A percentile compares a stretch with the other conserved stretches of the same genome.
Conservation (phyloP, 2,888 invertebrate species). For the Coenonympha glycerion region DNA sequence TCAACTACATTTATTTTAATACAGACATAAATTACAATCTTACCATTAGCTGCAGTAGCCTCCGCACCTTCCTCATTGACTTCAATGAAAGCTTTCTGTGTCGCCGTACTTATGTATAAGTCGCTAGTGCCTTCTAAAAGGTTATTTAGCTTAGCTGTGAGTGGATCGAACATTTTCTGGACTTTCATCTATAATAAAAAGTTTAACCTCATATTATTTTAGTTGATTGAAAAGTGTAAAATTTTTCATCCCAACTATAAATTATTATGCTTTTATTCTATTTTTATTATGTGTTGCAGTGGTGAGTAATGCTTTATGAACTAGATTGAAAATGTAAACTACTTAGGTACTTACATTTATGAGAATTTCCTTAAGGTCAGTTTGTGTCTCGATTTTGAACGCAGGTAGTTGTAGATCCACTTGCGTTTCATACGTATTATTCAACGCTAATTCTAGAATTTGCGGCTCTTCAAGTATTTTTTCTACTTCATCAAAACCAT, state of each 20-base stretch:
- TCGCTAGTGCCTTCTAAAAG: slow-evolving; percentile 66
- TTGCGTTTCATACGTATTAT: slow-evolving; percentile 56
- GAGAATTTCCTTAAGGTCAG: slow-evolving; percentile 77
- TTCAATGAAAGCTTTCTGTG: slow-evolving; percentile 89
- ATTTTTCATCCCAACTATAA: no score
- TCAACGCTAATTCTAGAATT: slow-evolving; percentile 54
- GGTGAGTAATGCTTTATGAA: background rate
- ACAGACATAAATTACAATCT: slow-evolving; percentile 38
- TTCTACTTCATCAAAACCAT: slow-evolving; percentile 79
- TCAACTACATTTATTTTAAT: no score
- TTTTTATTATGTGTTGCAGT: background rate
- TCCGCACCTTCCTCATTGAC: slow-evolving; percentile 92
- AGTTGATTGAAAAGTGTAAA: no score
- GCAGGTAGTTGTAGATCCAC: slow-evolving; percentile 82
- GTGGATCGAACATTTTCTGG: slow-evolving; percentile 38
- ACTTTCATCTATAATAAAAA: slow-evolving; percentile 29
- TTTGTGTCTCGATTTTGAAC: slow-evolving; percentile 84
- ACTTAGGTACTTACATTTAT: slow-evolving; percentile 77
- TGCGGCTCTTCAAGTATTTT: slow-evolving; percentile 71
- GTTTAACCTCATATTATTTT: no score
- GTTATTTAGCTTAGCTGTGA: slow-evolving; percentile 78
- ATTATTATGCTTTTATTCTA: background rate
- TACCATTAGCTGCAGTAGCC: slow-evolving; percentile 88
- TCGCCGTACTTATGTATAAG: slow-evolving; percentile 78
- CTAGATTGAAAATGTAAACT: background rate